phyloP scores from a whole-genome alignment of 2,113 vertebrate genomes.

The Cranoglanis bouderius region DNA sequence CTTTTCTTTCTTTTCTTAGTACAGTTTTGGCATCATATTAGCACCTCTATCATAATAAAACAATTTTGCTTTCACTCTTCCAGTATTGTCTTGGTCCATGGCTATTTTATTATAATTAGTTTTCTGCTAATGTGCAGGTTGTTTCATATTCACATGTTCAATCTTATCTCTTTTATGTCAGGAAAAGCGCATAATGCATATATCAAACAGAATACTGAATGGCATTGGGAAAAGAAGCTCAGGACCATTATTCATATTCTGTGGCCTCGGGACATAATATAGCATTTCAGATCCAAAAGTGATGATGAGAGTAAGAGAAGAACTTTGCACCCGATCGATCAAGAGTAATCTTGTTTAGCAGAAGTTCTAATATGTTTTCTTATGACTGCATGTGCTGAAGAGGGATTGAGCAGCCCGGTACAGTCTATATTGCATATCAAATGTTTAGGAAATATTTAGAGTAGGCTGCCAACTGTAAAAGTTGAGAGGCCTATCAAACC shows the following conservation, averaged over 20 bases:
- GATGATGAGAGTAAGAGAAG: conserved; percentile 46
- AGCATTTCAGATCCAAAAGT: conserved; percentile 44
- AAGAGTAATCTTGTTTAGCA: conserved; percentile 52
- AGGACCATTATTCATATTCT: conserved; percentile 52
- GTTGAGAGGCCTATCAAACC: conserved; percentile 15
- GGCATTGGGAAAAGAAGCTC: conserved; percentile 37
- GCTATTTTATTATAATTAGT: conserved; percentile 32
- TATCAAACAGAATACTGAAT: conserved; percentile 41
- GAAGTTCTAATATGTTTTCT: conserved; percentile 52
- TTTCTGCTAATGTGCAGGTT: conserved; percentile 15
- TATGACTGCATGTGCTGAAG: conserved; percentile 52
- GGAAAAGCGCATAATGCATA: conserved; percentile 32
- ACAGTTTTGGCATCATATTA: neutral
- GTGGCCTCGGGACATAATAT: conserved; percentile 51
- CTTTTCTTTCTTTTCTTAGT: neutral
- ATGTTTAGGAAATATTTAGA: conserved; percentile 36
- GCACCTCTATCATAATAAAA: conserved; percentile 1
- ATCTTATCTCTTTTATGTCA: conserved; percentile 30
- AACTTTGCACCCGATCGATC: conserved; percentile 52
- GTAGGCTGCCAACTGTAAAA: conserved; percentile 4
- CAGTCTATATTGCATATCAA: conserved; percentile 20
- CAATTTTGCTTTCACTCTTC: neutral
- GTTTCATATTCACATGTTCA: conserved; percentile 32
- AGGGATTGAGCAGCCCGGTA: conserved; percentile 20
- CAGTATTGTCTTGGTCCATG: conserved; percentile 3